Base-by-base conservation (phyloP, 1,140 invertebrate species). In the Daktulosphaira vitifoliae region DNA sequence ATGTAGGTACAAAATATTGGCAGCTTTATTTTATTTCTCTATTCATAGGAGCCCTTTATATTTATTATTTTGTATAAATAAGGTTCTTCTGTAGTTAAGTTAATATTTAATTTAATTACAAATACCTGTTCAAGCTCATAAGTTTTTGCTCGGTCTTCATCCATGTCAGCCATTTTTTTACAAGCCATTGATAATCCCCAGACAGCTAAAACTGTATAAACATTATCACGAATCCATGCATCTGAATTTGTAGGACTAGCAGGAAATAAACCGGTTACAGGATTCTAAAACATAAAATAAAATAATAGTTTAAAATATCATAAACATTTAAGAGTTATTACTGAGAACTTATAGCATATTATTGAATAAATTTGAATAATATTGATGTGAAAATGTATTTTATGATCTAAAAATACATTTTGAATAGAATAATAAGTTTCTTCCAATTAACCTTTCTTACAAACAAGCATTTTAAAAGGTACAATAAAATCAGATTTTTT, bases 101-200 rank as follows among this genome's bases (percentile, higher is more conserved):
- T n/a, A n/a, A n/a, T n/a, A n/a, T n/a, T n/a, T n/a, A n/a, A n/a
- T n/a, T n/a, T n/a, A n/a, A n/a, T n/a, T n/a, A n/a, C n/a, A 66
- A 42, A 68, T 73, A 81, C 82, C 77, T 96, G 93, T 76, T 98
- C 95, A 6, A 99, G 78, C 76, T 99, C 96, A 74, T 97, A 99
- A 4, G 93, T 93, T 78, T 97, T 98, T 1, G 95, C 92, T 68
- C 95, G 78, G 75, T 99, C 96, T 78, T 99, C 96, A 78, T 99
- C 96, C 73, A 94, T 87, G 77, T 99, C 96, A 3, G 94, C 93
- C 72, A 93, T 95, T 78, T 99, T 99, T 75, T 96, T 96, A 75
- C 98, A 99, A 0, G 96, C 91, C 86, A 98, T 90, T 2, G 95
- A 92, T 1, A 99, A 78, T 11, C 92, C 95, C 97, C 97, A 99